A percentile compares a stretch with the other conserved stretches of the same genome.
phyloP scores from a whole-genome alignment of 1,140 invertebrate species.

The Megalopta genalis region DNA sequence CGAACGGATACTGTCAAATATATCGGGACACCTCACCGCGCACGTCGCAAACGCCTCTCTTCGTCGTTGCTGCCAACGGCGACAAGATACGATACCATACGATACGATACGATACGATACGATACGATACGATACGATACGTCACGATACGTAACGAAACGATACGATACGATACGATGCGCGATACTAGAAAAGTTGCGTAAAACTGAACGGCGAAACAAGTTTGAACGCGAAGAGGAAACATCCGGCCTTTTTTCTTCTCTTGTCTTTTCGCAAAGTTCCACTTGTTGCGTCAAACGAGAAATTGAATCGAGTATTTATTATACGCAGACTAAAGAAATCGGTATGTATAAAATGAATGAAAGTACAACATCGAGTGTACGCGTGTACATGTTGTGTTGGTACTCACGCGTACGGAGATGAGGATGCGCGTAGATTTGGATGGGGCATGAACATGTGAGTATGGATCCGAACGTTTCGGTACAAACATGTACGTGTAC shows the following conservation, averaged over 20 bases:
- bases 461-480: no score
- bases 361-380: slow-evolving; percentile 19
- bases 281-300: slow-evolving; percentile 31
- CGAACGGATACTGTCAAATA: neutral
- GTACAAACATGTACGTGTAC: no score
- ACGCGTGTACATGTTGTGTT: slow-evolving; percentile 8
- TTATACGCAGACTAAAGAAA: slow-evolving; percentile 39
- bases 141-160: neutral
- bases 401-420: slow-evolving; percentile 1
- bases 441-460: slow-evolving; percentile 6
- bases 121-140: no score
- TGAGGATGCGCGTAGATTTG: slow-evolving; percentile 20
- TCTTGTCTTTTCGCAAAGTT: neutral
- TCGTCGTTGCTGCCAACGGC: neutral
- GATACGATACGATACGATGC: neutral
- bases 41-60: neutral
- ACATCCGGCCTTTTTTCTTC: slow-evolving; percentile 4
- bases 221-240: slow-evolving; percentile 4
- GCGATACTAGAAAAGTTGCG: neutral
- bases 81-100: neutral
- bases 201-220: slow-evolving; percentile 11
- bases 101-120: no score
- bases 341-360: slow-evolving; percentile 25
- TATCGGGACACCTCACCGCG: neutral
- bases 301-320: slow-evolving; percentile 39